Evolutionary conservation across 2,888 invertebrate species (phyloP).

Genomic region (Polydrusus cervinus): DNA sequence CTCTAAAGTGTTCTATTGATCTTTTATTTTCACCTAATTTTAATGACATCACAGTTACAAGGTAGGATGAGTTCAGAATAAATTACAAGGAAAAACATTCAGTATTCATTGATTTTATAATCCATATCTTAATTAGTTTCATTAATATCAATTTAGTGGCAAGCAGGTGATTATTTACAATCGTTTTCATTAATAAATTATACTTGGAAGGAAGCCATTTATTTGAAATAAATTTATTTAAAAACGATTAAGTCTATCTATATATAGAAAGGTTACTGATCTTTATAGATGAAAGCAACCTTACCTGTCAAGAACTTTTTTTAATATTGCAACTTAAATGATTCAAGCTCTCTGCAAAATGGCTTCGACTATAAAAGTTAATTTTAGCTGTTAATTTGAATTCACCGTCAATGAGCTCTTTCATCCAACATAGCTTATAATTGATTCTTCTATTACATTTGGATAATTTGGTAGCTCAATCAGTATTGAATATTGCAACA

Average conservation of each 20-base stretch:
- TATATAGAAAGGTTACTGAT: conserved; percentile 21
- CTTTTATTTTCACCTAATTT: neutral
- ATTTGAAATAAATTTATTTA: conserved; percentile 12
- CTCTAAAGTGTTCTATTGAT: too few relatives aligned
- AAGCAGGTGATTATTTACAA: conserved; percentile 30
- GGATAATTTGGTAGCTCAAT: too few relatives aligned
- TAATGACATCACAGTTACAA: neutral
- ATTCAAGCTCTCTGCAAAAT: neutral
- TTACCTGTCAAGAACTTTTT: neutral
- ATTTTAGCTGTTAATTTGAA: too few relatives aligned
- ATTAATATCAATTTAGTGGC: conserved; percentile 25
- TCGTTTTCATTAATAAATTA: conserved; percentile 8
- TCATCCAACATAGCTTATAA: too few relatives aligned
- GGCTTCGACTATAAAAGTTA: neutral
- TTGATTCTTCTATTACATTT: too few relatives aligned
- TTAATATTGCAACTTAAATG: neutral
- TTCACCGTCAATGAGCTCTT: too few relatives aligned
- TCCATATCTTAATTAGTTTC: conserved; percentile 25
- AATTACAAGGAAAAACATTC: neutral
- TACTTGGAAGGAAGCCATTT: neutral
- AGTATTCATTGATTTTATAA: conserved; percentile 23
- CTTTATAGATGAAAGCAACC: conserved; percentile 4
- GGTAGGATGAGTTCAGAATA: neutral
- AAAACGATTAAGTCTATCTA: conserved; percentile 9
- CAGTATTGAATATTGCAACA: too few relatives aligned